Evolutionary conservation across 2,888 invertebrate species (phyloP), one percentile per base, ranked within the genome.

Genomic region (Agriopis marginaria): DNA sequence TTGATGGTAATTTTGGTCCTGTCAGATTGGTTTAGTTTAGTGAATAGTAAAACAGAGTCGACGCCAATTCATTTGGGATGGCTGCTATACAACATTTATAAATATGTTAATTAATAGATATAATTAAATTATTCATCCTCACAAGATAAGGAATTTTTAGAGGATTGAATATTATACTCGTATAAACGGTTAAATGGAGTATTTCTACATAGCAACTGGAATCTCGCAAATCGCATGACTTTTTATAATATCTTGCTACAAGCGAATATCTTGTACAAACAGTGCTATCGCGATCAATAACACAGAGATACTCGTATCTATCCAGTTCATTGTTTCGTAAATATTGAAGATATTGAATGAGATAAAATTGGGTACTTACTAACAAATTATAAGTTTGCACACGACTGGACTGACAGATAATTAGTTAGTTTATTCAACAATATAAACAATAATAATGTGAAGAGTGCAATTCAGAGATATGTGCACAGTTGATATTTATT

Each of bases 271-370:
- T 10, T 44, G 56, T 56, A 11, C 12, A 56, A 56, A 56, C 44
- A 56, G 42, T 56, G 42, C 11, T 56, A 56, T 56, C 56, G 44
- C 42, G 17, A 56, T 56, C 56, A 56, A 56, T 56, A 56, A 56
- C 44, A 44, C 7, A 32, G 23, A 54, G 54, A 12, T 56, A 56
- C 42, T 44, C 17, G 17, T 14, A 9, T 14, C 3, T 56, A 56
- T 44, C 17, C 14, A 56, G 53, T 49, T 49, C 3, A 14, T 14
- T 14, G 49, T 49, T n/a, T 49, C 14, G 8, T 14, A 7, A 49
- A 7, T 44, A 11, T 44, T 7, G 14, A n/a, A 42, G 44, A 56
- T 56, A 56, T 17, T 39, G 32, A 54, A 54, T 17, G 0, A 42
- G 44, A 56, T 44, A 56, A 44, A 56, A 14, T 17, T 14, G 11